Conservation (phyloP, 2,888 invertebrate species). For the Entomobrya multifasciata region DNA sequence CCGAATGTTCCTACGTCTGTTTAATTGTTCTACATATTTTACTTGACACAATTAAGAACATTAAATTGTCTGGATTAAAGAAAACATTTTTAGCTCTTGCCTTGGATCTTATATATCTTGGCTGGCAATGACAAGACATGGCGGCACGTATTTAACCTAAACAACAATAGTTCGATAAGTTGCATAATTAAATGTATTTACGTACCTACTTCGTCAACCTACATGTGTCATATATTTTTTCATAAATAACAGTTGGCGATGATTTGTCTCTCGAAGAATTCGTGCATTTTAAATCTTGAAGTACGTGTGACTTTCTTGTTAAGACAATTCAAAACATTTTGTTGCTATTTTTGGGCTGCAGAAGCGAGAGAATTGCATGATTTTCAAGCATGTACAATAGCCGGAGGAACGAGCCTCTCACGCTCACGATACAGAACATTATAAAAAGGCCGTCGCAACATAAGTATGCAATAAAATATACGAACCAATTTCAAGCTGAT, state of each 20-base stretch:
- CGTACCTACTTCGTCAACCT: too few relatives aligned
- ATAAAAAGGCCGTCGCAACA: not conserved
- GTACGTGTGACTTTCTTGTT: not conserved
- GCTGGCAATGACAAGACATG: not conserved
- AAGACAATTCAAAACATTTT: not conserved
- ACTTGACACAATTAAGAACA: too few relatives aligned
- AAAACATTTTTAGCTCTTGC: too few relatives aligned
- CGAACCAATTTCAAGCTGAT: not conserved
- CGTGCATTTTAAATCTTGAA: not conserved
- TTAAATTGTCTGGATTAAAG: too few relatives aligned
- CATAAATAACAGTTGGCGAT: slow-evolving; percentile 8
- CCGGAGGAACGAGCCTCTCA: not conserved
- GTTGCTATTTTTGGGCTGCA: slow-evolving; percentile 15
- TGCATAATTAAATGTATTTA: too few relatives aligned
- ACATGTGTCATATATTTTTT: not conserved
- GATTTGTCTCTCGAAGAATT: not conserved
- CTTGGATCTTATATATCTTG: too few relatives aligned
- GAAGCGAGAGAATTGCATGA: not conserved
- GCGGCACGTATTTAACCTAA: too few relatives aligned
- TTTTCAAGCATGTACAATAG: not conserved
- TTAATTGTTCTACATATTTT: too few relatives aligned
- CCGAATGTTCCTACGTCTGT: too few relatives aligned
- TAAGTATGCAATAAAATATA: not conserved
- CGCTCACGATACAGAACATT: not conserved
- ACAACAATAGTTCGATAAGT: too few relatives aligned